phyloP scores from a whole-genome alignment of 2,888 invertebrate genomes.

The Agrochola macilenta region DNA sequence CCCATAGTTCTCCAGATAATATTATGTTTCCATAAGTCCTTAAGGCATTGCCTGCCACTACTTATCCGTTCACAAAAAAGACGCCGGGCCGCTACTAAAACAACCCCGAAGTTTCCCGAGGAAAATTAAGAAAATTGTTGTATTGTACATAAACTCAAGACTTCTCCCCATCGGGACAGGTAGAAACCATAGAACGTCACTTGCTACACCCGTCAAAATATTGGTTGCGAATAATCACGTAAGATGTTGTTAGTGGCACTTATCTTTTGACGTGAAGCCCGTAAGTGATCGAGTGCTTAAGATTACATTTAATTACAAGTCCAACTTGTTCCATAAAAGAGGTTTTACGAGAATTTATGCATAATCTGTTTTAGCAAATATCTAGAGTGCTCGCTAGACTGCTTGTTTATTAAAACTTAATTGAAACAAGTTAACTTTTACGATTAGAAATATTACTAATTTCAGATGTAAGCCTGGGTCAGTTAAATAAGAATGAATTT shows the following conservation, averaged over 20 bases:
- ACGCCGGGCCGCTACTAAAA: neutral
- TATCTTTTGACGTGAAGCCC: conserved; percentile 30
- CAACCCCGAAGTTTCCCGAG: neutral
- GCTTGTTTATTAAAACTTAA: conserved; percentile 30
- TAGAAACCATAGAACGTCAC: too few species aligned
- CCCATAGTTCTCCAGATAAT: neutral
- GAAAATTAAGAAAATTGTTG: too few species aligned
- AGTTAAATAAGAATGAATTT: neutral
- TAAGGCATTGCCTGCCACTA: neutral
- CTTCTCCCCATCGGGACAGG: too few species aligned
- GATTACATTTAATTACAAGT: conserved; percentile 42
- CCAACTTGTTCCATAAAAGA: conserved; percentile 37
- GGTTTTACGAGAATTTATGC: conserved; percentile 36
- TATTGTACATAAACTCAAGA: too few species aligned
- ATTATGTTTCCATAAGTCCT: neutral
- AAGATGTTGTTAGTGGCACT: conserved; percentile 23
- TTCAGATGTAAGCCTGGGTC: conserved; percentile 7
- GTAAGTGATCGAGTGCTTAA: conserved; percentile 46
- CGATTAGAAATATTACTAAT: conserved; percentile 10
- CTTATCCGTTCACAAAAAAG: neutral
- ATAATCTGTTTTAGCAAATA: conserved; percentile 39
- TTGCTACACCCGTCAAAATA: too few species aligned
- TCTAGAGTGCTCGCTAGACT: conserved; percentile 4
- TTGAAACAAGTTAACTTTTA: conserved; percentile 21
- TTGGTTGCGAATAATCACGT: conserved; percentile 7